Base-by-base conservation (phyloP, 2,888 invertebrate genomes). In the Lottia scabra region DNA sequence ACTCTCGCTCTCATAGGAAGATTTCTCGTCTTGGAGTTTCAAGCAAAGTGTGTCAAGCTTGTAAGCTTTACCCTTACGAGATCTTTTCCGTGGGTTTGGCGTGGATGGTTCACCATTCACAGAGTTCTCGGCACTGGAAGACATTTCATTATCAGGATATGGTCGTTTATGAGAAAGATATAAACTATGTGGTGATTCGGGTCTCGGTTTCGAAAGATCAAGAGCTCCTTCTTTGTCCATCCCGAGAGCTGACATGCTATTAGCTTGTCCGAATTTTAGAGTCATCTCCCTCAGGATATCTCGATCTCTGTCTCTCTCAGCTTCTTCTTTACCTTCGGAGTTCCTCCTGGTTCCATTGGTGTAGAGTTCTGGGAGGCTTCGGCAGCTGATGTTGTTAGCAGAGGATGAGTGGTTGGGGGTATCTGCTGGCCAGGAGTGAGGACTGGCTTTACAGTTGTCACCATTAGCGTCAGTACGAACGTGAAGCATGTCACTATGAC, bases 31-130 rank as follows among this genome's bases (percentile, higher is more conserved):
- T 69, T 88, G 88, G 13, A 88, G 78, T 72, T 88, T 87, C 76
- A 86, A 78, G 73, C 87, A 87, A 15, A 87, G 75, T 0, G 84
- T 84, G 78, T 96, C 95, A 69, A 97, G 90, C 83, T 95, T 96
- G 83, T 93, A 93, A 0, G 96, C 95, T 67, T 94, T 94, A 0
- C 96, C 96, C 90, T 97, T 98, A 80, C 97, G 93, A 27, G 96
- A 92, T 81, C 92, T 92, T 82, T 93, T 93, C 2, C 88, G 76
- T n/a, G 84, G 84, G 46, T 91, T 90, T 15, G 75, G 45, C 1
- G 30, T 19, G 13, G 13, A 23, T 2, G 23, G 13, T 13, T 56
- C 56, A 46, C n/a, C 38, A 38, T 70, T 71, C n/a, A 74, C 74
- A 0, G 79, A 75, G 76, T 83, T 78, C 46, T 79, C 78, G 26